Base-by-base conservation (phyloP, 2,113 vertebrate species). In the Propithecus coquereli region DNA sequence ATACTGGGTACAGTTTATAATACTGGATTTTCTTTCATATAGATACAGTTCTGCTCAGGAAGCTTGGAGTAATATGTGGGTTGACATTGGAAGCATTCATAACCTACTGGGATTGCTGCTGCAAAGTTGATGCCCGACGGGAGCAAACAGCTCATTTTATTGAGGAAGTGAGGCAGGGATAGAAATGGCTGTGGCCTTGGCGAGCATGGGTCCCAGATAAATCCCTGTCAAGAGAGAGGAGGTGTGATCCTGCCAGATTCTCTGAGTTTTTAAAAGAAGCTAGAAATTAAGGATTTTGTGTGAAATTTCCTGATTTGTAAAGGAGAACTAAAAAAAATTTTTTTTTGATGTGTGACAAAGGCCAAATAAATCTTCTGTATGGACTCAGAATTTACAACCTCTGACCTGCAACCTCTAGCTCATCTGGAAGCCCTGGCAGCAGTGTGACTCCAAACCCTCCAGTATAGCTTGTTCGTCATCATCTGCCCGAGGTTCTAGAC, bases 231-330 rank as follows among this genome's bases (percentile, higher is more conserved):
- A 27, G 34, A 90, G 23, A 57, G 25, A 73, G 34, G 30, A 90
- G 3, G 27, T 50, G 32, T 34, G 47, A 79, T 47, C 40, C 25
- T 71, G 6, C 3, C n/a, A 63, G 70, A 77, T 59, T 84, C 79
- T 71, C 61, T 66, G 17, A 47, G 59, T 59, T 84, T 81, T 79
- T 73, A 50, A 85, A 92, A 80, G 76, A 63, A 70, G 77, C 30
- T 70, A 54, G 52, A 83, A 76, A 83, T 22, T 87, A 18, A 77
- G 30, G 50, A 63, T 50, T 71, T 90, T 86, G 40, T 59, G 37
- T 74, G 65, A 81, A 37, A 61, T 73, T 59, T 80, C 45, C 74
- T 94, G 50, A 63, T 18, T 81, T 76, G 86, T 68, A 59, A 85
- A 61, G 22, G 16, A 32, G 50, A 47, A 37, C 59, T 63, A 22